Base-by-base conservation (phyloP, 2,113 vertebrate species). In the Barnardius zonarius region DNA sequence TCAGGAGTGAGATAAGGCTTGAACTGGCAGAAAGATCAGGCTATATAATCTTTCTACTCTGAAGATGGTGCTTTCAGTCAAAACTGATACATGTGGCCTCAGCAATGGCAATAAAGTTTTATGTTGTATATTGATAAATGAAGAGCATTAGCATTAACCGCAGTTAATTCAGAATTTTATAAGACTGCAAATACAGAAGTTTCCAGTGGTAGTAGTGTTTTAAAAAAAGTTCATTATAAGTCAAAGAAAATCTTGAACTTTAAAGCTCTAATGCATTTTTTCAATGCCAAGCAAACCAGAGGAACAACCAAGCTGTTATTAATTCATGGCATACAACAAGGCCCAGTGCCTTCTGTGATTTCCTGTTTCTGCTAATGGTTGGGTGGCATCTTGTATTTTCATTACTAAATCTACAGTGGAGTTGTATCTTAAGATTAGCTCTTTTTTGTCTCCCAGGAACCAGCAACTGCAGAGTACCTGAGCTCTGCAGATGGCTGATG, bases 351-450 rank as follows among this genome's bases (percentile, higher is more conserved):
- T 82, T 41, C 28, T 31, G 0, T 2, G 11, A 30, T 67, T 12
- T 55, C 33, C 61, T 82, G 5, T 24, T 68, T 68, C 35, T 59
- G 33, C 28, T 67, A 37, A 41, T 35, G n/a, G 5, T n/a, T 86
- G 68, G 18, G 39, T 88, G 55, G 14, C 11, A 75, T 43, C n/a
- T 81, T 81, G 7, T 52, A 2, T 88, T 86, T 91, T 49, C 35
- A 17, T 70, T 44, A 6, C 28, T 31, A 51, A 73, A 25, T 13
- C 18, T 73, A 1, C 35, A 25, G 22, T 33, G 25, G 5, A 16
- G 7, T 0, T 28, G 0, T 57, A 5, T 17, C 17, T 88, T 86
- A 49, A 73, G 61, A 66, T 37, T 9, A 57, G 6, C 6, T 67
- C 10, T 4, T 41, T 83, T 86, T 81, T 63, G 24, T 13, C 61